Conservation (phyloP, 2,797 vertebrate species). For the Ceryle rudis region DNA sequence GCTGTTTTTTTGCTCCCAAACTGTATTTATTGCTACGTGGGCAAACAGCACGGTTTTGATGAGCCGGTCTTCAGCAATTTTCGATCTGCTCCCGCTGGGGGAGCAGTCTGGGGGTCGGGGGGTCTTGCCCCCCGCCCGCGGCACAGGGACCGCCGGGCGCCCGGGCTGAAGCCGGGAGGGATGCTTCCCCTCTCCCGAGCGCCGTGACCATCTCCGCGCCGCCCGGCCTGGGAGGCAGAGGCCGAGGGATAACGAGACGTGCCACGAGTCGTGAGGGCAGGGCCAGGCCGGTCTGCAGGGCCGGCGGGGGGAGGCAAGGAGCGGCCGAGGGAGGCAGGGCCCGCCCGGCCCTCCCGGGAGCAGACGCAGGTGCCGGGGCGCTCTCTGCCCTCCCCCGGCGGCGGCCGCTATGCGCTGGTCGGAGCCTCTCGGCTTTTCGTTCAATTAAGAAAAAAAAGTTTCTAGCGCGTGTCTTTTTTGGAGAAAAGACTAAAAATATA, state of each 20-base stretch:
- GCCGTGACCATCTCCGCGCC: not conserved
- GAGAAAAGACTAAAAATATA: not conserved
- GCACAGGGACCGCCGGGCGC: too few relatives aligned
- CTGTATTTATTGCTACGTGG: not conserved
- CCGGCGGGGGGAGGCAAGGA: not conserved
- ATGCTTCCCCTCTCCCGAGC: not conserved
- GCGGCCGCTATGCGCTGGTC: not conserved
- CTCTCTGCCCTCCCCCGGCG: not conserved
- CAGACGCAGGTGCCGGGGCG: not conserved
- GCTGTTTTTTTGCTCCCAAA: not conserved
- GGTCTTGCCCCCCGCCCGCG: too few relatives aligned
- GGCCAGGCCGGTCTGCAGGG: not conserved
- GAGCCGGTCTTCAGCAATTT: accelerated
- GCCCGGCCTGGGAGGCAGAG: not conserved
- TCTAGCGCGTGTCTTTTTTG: not conserved
- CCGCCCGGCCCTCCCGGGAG: not conserved
- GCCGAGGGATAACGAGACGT: accelerated
- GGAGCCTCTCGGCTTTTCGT: not conserved
- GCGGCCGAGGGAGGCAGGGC: not conserved
- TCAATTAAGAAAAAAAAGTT: not conserved
- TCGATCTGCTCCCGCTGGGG: not conserved
- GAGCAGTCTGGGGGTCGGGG: too few relatives aligned
- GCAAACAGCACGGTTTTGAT: accelerated
- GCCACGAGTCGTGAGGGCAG: not conserved
- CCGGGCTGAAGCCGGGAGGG: not conserved